These are phyloP conservation scores for Tragelaphus buxtoni DNA, from an alignment of 2,113 vertebrate species.

Conservation along the genomic window DNA sequence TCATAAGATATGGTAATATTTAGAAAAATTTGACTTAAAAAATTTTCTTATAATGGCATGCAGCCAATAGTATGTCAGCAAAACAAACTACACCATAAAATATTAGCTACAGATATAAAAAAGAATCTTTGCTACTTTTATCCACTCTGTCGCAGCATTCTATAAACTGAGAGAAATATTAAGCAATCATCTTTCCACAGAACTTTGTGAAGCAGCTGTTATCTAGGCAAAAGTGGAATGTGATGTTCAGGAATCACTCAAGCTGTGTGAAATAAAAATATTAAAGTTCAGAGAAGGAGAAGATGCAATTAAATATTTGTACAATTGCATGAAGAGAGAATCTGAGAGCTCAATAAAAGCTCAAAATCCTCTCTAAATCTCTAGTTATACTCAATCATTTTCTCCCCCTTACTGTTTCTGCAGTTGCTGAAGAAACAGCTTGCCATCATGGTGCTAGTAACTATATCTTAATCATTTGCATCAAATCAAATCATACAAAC, in stretches of 20 bases:
- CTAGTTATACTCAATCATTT: not conserved
- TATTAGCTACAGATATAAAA: not conserved
- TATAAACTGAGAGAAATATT: not conserved
- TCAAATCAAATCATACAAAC: not conserved
- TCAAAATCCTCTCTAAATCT: not conserved
- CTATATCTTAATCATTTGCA: not conserved
- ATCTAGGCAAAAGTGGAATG: not conserved
- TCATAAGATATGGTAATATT: not conserved
- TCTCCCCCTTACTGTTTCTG: not conserved
- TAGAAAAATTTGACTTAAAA: not conserved
- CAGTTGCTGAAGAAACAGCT: not conserved
- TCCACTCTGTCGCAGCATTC: not conserved
- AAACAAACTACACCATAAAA: not conserved
- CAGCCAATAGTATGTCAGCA: not conserved
- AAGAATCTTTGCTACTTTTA: not conserved
- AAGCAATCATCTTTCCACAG: not conserved
- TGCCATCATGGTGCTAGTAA: not conserved
- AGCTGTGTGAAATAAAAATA: conserved; percentile 20
- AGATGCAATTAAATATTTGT: conserved; percentile 41
- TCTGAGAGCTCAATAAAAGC: conserved; percentile 8
- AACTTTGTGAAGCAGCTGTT: not conserved
- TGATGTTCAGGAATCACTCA: not conserved
- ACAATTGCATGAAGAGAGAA: not conserved
- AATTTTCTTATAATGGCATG: not conserved
- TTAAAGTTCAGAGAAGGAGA: conserved; percentile 31